Evolutionary conservation across 2,797 vertebrate species (phyloP).

Genomic region (Darevskia nairensis): DNA sequence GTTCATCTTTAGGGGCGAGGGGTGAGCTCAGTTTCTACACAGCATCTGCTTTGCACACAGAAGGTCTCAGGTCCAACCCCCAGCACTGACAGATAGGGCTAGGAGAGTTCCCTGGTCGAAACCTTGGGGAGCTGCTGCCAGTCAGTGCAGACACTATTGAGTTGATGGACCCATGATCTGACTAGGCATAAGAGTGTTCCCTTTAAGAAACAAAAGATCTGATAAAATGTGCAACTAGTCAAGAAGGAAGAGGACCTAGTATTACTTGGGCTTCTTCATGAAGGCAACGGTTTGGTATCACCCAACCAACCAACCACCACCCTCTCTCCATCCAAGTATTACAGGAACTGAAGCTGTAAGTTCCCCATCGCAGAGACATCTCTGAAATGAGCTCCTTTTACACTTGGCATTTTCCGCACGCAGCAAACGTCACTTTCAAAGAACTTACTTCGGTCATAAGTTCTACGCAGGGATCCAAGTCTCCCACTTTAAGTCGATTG

Average conservation of each 20-base stretch:
- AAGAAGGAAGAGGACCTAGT: too few relatives aligned
- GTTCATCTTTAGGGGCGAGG: neutral
- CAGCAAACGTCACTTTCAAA: slow-evolving; percentile 4
- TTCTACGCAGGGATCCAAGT: slow-evolving; percentile 92
- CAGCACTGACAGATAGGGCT: too few relatives aligned
- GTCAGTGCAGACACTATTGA: too few relatives aligned
- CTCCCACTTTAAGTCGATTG: slow-evolving; percentile 84
- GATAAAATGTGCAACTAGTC: neutral
- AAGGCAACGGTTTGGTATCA: neutral
- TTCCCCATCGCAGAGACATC: neutral
- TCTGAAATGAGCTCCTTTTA: slow-evolving; percentile 11
- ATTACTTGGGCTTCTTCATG: neutral
- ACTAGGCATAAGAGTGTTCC: too few relatives aligned
- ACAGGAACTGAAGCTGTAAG: neutral
- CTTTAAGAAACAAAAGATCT: neutral
- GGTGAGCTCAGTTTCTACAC: too few relatives aligned
- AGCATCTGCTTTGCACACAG: too few relatives aligned
- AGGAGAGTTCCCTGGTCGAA: too few relatives aligned
- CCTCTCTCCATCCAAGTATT: neutral
- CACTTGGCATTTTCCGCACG: neutral
- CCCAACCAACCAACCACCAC: neutral
- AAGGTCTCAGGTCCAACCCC: too few relatives aligned
- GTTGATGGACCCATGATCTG: too few relatives aligned
- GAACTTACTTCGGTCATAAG: slow-evolving; percentile 86
- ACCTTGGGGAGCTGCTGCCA: too few relatives aligned